Evolutionary conservation across 2,113 vertebrate species (phyloP).

Genomic region (Ramphastos sulfuratus): DNA sequence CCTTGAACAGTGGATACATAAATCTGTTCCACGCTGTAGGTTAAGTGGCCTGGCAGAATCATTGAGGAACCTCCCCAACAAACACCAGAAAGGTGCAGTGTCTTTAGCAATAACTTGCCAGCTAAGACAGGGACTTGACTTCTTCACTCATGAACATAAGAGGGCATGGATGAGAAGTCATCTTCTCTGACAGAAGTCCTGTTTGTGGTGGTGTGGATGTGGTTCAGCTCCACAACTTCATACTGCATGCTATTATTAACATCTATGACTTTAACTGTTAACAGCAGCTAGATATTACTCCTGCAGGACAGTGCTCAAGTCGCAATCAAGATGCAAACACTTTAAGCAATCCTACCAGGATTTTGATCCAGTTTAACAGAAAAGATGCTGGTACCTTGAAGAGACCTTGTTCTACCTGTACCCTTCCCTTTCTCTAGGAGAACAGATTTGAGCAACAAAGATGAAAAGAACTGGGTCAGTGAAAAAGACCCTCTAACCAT

Average conservation of each 20-base stretch:
- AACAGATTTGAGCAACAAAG: not conserved
- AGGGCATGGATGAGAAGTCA: not conserved
- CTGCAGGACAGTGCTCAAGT: not conserved
- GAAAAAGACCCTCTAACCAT: not conserved
- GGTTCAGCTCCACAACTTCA: not conserved
- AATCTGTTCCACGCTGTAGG: not conserved
- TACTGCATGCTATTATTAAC: not conserved
- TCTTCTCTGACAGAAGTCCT: not conserved
- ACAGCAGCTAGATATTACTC: not conserved
- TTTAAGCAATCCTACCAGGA: not conserved
- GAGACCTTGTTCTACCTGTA: not conserved
- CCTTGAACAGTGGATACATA: not conserved
- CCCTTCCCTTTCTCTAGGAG: not conserved
- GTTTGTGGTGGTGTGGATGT: not conserved
- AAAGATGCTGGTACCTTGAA: not conserved
- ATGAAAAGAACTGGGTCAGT: not conserved
- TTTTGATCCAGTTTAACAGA: not conserved
- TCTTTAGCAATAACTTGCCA: not conserved
- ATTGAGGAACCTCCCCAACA: not conserved
- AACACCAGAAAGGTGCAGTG: not conserved
- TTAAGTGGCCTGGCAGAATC: not conserved
- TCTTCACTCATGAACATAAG: not conserved
- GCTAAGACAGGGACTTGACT: not conserved
- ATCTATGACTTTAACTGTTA: not conserved
- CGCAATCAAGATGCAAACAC: not conserved